Conservation (phyloP, 2,113 vertebrate species). For the Lates calcarifer region DNA sequence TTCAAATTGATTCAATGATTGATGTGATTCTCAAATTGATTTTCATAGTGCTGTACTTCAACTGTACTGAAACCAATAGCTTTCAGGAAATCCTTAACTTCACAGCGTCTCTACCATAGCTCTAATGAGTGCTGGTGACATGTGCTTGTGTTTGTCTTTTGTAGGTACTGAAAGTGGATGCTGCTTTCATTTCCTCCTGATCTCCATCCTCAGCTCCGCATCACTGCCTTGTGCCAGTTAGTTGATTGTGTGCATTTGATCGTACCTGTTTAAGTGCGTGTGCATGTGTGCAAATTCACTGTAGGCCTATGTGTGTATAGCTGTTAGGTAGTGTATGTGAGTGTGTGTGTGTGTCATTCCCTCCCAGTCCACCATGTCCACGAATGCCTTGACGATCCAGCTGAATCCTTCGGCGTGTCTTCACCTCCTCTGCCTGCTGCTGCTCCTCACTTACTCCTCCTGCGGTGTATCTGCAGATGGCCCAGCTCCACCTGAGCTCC, state of each 20-base stretch:
- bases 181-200: neutral
- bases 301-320: neutral
- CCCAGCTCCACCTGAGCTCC: fast-evolving
- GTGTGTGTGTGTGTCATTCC: slow-evolving; percentile 11
- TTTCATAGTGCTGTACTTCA: too few species aligned
- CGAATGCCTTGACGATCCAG: slow-evolving; percentile 24
- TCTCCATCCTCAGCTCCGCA: neutral
- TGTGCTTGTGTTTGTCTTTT: slow-evolving; percentile 1
- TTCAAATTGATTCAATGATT: too few species aligned
- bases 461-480: neutral
- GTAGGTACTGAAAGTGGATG: slow-evolving; percentile 33
- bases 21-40: too few species aligned
- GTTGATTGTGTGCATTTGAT: neutral
- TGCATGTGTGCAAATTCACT: neutral
- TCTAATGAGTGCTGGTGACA: neutral
- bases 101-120: too few species aligned
- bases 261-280: neutral
- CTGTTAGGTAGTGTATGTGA: neutral
- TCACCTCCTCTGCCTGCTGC: slow-evolving; percentile 57
- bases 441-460: slow-evolving; percentile 27
- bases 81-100: too few species aligned
- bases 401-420: slow-evolving; percentile 29
- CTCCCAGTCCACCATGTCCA: slow-evolving; percentile 62
- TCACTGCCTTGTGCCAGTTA: neutral
- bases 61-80: too few species aligned